These are phyloP conservation scores for Dolomedes plantarius DNA, from an alignment of 2,888 invertebrate genomes.

Conservation along the genomic window DNA sequence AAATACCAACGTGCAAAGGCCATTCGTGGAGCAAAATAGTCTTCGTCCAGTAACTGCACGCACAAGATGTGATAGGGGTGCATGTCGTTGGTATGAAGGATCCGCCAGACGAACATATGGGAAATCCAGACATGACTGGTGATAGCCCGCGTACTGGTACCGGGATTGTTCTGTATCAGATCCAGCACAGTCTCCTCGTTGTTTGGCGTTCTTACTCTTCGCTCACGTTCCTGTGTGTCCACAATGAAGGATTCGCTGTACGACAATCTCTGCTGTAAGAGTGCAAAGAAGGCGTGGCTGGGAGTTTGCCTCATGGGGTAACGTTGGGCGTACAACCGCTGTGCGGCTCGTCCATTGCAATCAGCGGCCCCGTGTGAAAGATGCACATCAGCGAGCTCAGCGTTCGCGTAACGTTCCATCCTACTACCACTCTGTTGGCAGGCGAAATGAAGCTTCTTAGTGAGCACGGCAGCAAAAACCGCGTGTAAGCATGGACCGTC, in stretches of 20 bases:
- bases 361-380: constrained; percentile 9
- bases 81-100: constrained; percentile 16
- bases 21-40: constrained; percentile 1
- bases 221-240: neutral
- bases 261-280: constrained; percentile 18
- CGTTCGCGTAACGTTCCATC: constrained; percentile 7
- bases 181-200: constrained; percentile 13
- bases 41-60: constrained; percentile 9
- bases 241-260: neutral
- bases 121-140: neutral
- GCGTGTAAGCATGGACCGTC: neutral
- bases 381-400: constrained; percentile 21
- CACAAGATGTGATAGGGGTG: constrained; percentile 24
- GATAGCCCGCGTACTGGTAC: constrained; percentile 1
- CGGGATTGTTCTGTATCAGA: constrained; percentile 11
- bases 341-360: constrained; percentile 20
- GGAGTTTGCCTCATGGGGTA: constrained; percentile 15
- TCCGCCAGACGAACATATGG: neutral
- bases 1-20: constrained; percentile 18
- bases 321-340: constrained; percentile 11
- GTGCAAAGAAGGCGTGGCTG: constrained; percentile 9
- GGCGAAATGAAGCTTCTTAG: neutral
- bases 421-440: neutral
- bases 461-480: neutral
- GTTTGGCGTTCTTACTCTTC: neutral